phyloP scores from a whole-genome alignment of 2,888 invertebrate species.

The Agrilus cyanescens region DNA sequence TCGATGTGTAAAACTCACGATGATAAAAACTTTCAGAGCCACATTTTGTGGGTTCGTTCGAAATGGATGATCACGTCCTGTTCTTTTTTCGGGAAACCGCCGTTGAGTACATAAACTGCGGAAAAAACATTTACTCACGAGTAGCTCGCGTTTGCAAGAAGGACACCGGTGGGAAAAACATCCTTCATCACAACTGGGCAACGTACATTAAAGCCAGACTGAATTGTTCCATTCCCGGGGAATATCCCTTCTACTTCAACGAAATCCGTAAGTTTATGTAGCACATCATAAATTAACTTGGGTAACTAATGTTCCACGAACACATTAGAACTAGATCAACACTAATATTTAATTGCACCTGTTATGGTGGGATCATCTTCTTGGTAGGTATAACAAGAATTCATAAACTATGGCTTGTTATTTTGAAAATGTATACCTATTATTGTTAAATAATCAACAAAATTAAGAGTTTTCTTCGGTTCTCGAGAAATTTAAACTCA shows the following conservation, averaged over 20 bases:
- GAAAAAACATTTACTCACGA: constrained; percentile 89
- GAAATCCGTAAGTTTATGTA: constrained; percentile 70
- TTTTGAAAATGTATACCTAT: no score
- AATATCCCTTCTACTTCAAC: constrained; percentile 97
- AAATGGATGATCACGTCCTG: constrained; percentile 85
- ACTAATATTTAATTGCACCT: no score
- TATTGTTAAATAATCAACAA: no score
- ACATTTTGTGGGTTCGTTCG: constrained; percentile 95
- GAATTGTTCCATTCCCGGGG: constrained; percentile 94
- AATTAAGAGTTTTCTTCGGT: no score
- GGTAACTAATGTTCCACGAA: not conserved
- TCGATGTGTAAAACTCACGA: constrained; percentile 1
- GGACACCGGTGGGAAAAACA: constrained; percentile 88
- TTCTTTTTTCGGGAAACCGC: constrained; percentile 98
- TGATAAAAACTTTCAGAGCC: constrained; percentile 60
- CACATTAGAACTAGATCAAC: not conserved
- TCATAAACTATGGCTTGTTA: no score
- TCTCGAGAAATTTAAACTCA: no score
- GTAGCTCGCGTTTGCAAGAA: constrained; percentile 95
- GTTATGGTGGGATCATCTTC: constrained; percentile 19
- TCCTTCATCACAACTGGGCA: constrained; percentile 89
- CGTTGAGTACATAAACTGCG: constrained; percentile 91
- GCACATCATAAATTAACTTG: no score
- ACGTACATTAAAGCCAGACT: constrained; percentile 88
- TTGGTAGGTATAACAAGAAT: not conserved